These are phyloP conservation scores for Amphilophus citrinellus DNA, from an alignment of 2,113 vertebrate genomes.

Conservation along the genomic window DNA sequence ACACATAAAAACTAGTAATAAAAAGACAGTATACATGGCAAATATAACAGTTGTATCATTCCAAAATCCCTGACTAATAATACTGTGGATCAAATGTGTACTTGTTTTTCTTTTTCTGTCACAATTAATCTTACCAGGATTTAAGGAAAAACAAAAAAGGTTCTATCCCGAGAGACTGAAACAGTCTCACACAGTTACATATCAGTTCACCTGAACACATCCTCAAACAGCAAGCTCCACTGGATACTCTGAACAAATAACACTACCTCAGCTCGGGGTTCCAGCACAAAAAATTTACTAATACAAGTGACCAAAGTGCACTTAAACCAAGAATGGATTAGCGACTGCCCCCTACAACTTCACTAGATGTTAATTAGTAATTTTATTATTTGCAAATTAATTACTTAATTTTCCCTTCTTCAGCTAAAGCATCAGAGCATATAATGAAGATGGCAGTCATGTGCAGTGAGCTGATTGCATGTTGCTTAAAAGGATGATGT, in stretches of 20 bases:
- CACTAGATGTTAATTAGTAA: slow-evolving; percentile 4
- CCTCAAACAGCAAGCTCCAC: slow-evolving; percentile 4
- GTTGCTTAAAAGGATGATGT: neutral
- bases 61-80: neutral
- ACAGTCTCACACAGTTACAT: neutral
- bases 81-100: neutral
- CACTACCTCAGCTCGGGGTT: neutral
- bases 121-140: neutral
- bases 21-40: neutral
- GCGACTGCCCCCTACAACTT: neutral
- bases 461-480: neutral
- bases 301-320: neutral
- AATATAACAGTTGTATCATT: neutral
- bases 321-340: neutral
- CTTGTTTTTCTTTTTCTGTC: neutral
- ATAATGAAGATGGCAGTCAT: neutral
- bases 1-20: neutral
- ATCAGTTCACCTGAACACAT: slow-evolving; percentile 9
- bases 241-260: slow-evolving; percentile 19
- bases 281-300: neutral
- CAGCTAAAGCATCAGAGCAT: neutral
- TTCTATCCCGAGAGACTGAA: neutral
- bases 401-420: neutral
- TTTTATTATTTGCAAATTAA: slow-evolving; percentile 1
- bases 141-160: neutral